Base-by-base conservation (phyloP, 2,113 vertebrate species). In the Podocnemis expansa region DNA sequence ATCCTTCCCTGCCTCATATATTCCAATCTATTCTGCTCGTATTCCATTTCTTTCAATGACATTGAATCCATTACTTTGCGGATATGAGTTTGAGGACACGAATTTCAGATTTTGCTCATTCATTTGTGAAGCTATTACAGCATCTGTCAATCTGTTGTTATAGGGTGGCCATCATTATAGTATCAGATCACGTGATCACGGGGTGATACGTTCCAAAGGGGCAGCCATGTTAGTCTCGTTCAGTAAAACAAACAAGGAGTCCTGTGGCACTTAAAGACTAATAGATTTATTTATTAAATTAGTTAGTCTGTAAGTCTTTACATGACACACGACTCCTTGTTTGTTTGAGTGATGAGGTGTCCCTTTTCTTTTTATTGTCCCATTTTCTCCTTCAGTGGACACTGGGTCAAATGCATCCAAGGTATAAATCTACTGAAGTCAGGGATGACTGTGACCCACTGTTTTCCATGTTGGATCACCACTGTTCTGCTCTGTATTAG, bases 81-180 rank as follows among this genome's bases (percentile, higher is more conserved):
- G 85, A 94, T 96, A 94, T 43, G 38, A 51, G 78, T 89, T 89
- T 95, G 47, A 92, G 73, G 94, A 92, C 9, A 73, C 43, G 84
- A 43, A 78, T 96, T n/a, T 96, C 27, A 47, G 51, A 47, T 89
- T 88, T 91, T 84, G 90, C 38, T 24, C 29, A 88, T 89, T 93
- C 92, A 83, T 95, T 92, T 95, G 80, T 81, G 58, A 91, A 93
- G 85, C 38, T 84, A 88, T 31, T 90, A 70, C 86, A 95, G 55
- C 91, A 91, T 93, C 76, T 94, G 88, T 92, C 91, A 94, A 85
- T 31, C 92, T 93, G 90, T 93, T 85, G 95, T 67, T 84, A 92
- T 96, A 87, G 38, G 91, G 45, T 89, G 76, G 52, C 95, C 84
- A 45, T 79, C 34, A 34, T 56, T 95, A 87, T 88, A 91, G 93